Percentiles rank a stretch among this genome's conserved stretches.
Evolutionary conservation across 2,113 vertebrate genomes (phyloP).

Genomic region (Ameiurus melas): DNA sequence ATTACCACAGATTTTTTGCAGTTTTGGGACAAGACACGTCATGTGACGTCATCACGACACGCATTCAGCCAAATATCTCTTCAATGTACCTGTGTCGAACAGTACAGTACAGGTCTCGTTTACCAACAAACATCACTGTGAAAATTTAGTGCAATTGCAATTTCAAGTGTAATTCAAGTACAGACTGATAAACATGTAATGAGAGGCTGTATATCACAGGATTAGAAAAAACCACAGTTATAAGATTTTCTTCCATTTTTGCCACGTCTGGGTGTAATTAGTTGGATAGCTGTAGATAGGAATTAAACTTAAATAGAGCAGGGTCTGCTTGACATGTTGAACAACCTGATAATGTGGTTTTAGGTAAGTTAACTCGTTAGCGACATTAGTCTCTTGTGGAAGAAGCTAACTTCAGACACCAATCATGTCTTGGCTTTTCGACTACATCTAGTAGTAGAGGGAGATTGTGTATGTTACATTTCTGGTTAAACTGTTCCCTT

Average conservation of each 20-base stretch:
- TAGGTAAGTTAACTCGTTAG: constrained; percentile 2
- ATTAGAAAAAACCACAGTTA: not conserved
- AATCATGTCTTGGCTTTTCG: not conserved
- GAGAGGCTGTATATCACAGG: not conserved
- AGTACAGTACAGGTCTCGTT: too few species aligned
- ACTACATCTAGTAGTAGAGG: not conserved
- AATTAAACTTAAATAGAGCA: not conserved
- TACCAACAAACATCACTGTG: too few species aligned
- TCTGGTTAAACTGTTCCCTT: not conserved
- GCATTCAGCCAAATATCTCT: too few species aligned
- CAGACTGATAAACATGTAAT: not conserved
- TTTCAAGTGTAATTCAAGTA: too few species aligned
- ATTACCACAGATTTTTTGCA: too few species aligned
- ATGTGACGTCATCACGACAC: too few species aligned
- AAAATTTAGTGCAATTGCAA: too few species aligned
- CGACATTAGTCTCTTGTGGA: not conserved
- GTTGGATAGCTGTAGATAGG: not conserved
- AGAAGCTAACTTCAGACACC: not conserved
- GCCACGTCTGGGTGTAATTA: not conserved
- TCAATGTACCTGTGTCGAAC: too few species aligned
- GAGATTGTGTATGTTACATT: not conserved
- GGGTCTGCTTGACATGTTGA: not conserved
- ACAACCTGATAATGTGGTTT: not conserved
- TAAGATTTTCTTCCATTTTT: not conserved
- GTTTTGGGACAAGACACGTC: too few species aligned